A percentile compares a stretch with the other conserved stretches of the same genome.
phyloP scores from a whole-genome alignment of 2,888 invertebrate species.

The Tryphoninae sp. region DNA sequence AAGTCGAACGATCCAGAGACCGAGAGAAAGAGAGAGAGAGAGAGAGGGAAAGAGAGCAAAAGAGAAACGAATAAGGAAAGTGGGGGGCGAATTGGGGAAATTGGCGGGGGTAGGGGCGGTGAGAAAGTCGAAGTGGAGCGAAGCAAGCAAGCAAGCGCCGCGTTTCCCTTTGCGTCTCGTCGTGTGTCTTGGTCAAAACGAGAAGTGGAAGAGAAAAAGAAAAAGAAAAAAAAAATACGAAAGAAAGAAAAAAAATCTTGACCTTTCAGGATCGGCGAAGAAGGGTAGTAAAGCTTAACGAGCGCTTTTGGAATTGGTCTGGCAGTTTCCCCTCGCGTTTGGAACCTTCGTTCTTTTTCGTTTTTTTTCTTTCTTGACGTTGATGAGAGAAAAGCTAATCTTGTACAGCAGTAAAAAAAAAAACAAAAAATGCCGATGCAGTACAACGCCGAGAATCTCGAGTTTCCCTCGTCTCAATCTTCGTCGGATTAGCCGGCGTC shows the following conservation, averaged over 20 bases:
- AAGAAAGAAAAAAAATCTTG: conserved; percentile 68
- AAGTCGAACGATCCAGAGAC: conserved; percentile 34
- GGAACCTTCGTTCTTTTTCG: conserved; percentile 12
- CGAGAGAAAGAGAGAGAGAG: neutral
- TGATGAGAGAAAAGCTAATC: conserved; percentile 33
- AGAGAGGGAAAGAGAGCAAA: neutral
- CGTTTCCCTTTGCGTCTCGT: neutral
- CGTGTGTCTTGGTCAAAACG: conserved; percentile 26
- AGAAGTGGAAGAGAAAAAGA: conserved; percentile 18
- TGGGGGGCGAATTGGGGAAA: neutral
- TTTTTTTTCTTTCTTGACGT: neutral
- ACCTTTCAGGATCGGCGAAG: conserved; percentile 68
- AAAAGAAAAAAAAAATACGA: too few species aligned
- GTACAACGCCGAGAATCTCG: neutral
- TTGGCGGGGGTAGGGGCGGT: too few species aligned
- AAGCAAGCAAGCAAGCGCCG: neutral
- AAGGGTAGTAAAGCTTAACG: conserved; percentile 73
- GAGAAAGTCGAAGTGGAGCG: conserved; percentile 5
- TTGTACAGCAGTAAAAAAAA: neutral
- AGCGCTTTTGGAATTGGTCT: conserved; percentile 74
- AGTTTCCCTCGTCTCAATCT: neutral
- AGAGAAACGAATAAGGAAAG: conserved; percentile 12
- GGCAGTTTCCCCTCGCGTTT: conserved; percentile 63
- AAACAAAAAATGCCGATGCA: conserved; percentile 4
- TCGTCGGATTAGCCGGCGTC: neutral